Evolutionary conservation across 35 echinoderm and acorn worm species (phyloP), one percentile per base, ranked within the genome.

Genomic region (Eucidaris tribuloides): DNA sequence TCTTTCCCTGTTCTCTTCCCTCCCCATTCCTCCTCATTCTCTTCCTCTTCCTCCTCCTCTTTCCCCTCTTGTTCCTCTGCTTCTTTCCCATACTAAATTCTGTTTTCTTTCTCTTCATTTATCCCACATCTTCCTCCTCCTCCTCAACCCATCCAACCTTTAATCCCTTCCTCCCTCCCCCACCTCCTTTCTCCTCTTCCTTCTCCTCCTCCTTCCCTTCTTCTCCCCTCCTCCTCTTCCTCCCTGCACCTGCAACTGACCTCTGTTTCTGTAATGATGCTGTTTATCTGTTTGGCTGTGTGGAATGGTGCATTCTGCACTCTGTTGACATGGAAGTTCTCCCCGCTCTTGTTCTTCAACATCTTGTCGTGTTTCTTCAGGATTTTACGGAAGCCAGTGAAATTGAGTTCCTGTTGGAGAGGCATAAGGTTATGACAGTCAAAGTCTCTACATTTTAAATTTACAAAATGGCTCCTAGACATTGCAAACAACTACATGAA

Each of bases 291-390:
- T 81, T 99, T 99, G 78, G 76, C 89, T 35, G 82, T 88, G 79
- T 83, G 92, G 87, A 99, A 99, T 2, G 87, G 91, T 32, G 96
- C 85, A 4, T 50, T 45, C 41, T 99, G 91, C 49, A 99, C 96
- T 46, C 86, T 90, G 39, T 77, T 33, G 13, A 41, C 41, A 48
- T 91, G 82, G 70, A 99, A 99, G 30, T 87, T 65, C 33, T 76
- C 68, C 35, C 96, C 96, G 68, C 80, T 82, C 40, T 87, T 58
- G 37, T 62, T 99, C 39, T 87, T 43, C 61, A 99, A 77, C 86
- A 99, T 89, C 76, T 99, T 99, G 79, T 99, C 96, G 81, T 99
- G 90, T 89, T 99, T 99, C 91, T 99, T 99, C n/a, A 99, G 81
- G 32, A 99, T 99, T 55, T 99, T 99, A 6, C 96, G 70, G 71